Evolutionary conservation across 2,113 vertebrate genomes (phyloP).

Genomic region (Hemibagrus wyckioides): DNA sequence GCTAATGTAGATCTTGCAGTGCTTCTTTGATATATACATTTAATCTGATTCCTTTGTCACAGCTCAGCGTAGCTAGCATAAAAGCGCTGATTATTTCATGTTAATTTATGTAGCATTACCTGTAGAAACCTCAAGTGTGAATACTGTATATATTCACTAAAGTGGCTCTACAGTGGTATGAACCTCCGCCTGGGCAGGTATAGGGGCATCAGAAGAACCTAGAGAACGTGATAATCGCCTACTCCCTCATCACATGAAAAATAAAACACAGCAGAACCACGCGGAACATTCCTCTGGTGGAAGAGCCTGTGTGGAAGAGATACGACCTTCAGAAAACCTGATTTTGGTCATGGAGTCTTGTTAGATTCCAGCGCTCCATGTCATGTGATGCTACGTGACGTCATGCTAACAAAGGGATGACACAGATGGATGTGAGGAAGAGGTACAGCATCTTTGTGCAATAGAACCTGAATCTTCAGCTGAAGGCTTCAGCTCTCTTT

Average conservation of each 20-base stretch:
- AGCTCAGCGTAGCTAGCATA: too few relatives aligned
- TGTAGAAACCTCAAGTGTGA: neutral
- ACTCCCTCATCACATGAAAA: conserved; percentile 36
- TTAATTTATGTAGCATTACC: neutral
- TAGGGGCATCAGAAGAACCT: neutral
- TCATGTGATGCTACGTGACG: neutral
- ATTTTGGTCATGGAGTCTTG: neutral
- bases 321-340: neutral
- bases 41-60: too few relatives aligned
- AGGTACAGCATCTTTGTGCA: too few relatives aligned
- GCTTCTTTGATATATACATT: too few relatives aligned
- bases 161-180: neutral
- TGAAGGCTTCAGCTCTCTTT: too few relatives aligned
- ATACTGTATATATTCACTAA: neutral
- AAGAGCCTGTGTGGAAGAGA: neutral
- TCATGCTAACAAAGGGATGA: neutral
- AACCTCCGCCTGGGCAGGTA: neutral
- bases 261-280: conserved; percentile 62
- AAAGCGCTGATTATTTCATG: neutral
- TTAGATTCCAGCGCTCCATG: neutral
- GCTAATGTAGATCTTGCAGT: too few relatives aligned
- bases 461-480: too few relatives aligned
- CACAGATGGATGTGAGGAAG: too few relatives aligned
- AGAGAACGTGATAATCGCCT: conserved; percentile 28
- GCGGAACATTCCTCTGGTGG: conserved; percentile 56